Conservation (phyloP, 1,140 invertebrate genomes). For the Eurytemora carolleeae region DNA sequence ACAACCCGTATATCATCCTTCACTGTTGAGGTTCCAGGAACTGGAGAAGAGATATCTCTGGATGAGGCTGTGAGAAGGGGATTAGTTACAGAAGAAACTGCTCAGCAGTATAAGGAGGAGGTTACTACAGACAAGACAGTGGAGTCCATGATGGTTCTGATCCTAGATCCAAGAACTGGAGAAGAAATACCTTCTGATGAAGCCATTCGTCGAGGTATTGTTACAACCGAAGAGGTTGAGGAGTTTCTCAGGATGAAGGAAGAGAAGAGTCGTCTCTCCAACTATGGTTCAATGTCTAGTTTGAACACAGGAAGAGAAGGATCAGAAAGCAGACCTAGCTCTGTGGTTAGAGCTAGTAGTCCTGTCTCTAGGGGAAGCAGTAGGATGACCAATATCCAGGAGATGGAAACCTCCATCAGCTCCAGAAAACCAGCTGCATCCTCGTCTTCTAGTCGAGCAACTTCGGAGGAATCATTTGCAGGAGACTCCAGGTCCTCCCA, state of each 20-base stretch:
- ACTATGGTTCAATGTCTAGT: neutral
- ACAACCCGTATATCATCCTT: slow-evolving; percentile 31
- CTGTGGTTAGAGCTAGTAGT: neutral
- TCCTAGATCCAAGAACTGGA: slow-evolving; percentile 53
- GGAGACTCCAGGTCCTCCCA: neutral
- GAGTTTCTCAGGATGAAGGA: slow-evolving; percentile 19
- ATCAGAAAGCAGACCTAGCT: neutral
- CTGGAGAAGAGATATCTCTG: slow-evolving; percentile 47
- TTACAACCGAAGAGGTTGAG: slow-evolving; percentile 25
- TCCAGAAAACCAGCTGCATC: neutral
- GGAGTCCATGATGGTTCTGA: slow-evolving; percentile 17
- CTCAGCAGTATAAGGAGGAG: slow-evolving; percentile 17
- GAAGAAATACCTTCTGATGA: slow-evolving; percentile 48
- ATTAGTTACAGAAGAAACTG: slow-evolving; percentile 28
- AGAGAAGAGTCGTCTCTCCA: neutral
- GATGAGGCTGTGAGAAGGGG: slow-evolving; percentile 57
- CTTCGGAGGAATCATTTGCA: neutral
- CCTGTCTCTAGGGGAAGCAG: neutral
- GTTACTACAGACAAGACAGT: slow-evolving; percentile 15
- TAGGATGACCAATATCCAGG: too few species aligned
- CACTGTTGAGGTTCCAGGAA: slow-evolving; percentile 48
- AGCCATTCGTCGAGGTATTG: slow-evolving; percentile 33
- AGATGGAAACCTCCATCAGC: too few species aligned
- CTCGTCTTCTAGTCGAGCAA: neutral
- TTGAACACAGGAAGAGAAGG: neutral